Base-by-base conservation (phyloP, 2,113 vertebrate genomes). In the Recurvirostra avosetta region DNA sequence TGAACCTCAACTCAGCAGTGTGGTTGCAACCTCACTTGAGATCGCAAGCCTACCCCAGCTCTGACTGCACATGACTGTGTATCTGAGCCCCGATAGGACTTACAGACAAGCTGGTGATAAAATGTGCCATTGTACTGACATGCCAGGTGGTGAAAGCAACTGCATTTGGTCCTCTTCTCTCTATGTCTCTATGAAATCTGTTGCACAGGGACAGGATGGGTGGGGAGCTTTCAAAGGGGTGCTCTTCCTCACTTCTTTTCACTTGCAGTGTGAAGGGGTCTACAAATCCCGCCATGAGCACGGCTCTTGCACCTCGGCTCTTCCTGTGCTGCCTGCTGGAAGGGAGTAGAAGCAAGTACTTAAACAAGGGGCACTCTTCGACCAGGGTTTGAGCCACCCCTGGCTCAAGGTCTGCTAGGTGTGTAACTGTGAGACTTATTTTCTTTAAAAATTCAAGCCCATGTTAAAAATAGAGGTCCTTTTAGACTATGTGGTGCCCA, bases 1-100 rank as follows among this genome's bases (percentile, higher is more conserved):
- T 13, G 53, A 41, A 25, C 58, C 47, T 92, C 74, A 58, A 2
- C 9, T 88, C 49, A 20, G 8, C 5, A 5, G 8, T 0, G 0
- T 32, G 12, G 11, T 88, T 92, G 6, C 40, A 82, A 7, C 15
- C 12, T 49, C 19, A 18, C 53, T 65, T 38, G 70, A 80, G 30
- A 47, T 12, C 3, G 3, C 38, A 81, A 61, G 3, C 27, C 15
- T 45, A 3, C 1, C 20, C 30, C 27, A 56, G 52, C 26, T 88
- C 52, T 68, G 45, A 18, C 27, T 74, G 59, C 40, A 40, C 18
- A 22, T 30, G 27, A 41, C 38, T 36, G 2, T 11, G 16, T 11
- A 30, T 30, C 23, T 63, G 56, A 82, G 40, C 30, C 38, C 18
- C 23, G 38, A 19, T 0, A 36, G 11, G 23, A 63, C 32, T 41